These are phyloP conservation scores for Hiodon alosoides DNA, from an alignment of 2,113 vertebrate genomes.

Conservation along the genomic window DNA sequence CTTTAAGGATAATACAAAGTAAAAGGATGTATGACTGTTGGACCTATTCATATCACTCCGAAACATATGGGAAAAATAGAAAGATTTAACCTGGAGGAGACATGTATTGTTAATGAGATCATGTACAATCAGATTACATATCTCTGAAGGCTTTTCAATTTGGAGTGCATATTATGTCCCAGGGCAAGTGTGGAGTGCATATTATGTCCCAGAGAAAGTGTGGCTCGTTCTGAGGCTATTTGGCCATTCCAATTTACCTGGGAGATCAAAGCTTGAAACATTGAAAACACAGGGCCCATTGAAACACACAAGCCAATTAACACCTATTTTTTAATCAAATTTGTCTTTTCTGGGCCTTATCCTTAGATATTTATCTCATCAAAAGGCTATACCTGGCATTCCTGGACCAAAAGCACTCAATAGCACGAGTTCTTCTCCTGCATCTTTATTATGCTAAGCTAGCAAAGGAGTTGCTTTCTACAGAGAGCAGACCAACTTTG, in stretches of 20 bases:
- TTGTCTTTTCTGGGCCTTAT: not conserved
- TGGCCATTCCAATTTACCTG: not conserved
- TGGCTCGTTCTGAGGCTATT: not conserved
- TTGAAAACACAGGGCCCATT: too few species aligned
- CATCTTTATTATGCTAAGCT: not conserved
- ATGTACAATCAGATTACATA: slow-evolving; percentile 10
- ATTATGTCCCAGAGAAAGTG: not conserved
- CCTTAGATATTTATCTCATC: not conserved
- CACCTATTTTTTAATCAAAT: not conserved
- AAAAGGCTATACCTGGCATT: not conserved
- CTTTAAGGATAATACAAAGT: not conserved
- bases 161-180: not conserved
- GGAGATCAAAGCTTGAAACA: not conserved
- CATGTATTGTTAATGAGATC: not conserved
- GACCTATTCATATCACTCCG: too few species aligned
- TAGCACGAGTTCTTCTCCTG: not conserved
- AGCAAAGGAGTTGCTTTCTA: not conserved
- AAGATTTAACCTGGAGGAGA: not conserved
- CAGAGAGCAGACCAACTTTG: not conserved
- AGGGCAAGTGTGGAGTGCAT: not conserved
- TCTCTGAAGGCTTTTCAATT: not conserved
- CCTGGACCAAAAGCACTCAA: not conserved
- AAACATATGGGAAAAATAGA: not conserved
- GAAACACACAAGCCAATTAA: not conserved
- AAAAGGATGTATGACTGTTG: not conserved